Evolutionary conservation across 2,113 vertebrate species (phyloP), one percentile per base, ranked within the genome.

Genomic region (Atrichornis clamosus): DNA sequence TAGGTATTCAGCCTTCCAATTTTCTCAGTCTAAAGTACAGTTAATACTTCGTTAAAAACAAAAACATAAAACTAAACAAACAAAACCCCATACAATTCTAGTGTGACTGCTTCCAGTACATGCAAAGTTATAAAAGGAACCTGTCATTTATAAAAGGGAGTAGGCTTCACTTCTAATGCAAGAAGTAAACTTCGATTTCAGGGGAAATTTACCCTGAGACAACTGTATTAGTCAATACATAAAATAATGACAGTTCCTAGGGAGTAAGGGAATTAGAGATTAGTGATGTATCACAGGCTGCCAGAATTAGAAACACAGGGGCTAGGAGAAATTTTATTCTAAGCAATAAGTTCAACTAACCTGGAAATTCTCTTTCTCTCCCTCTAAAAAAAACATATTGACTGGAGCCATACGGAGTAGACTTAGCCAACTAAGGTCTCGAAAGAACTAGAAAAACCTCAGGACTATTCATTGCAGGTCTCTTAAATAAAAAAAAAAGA

Each of bases 201-300:
- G 96, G 83, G 95, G 76, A 97, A 96, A 97, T 96, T 96, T 96
- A 97, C 93, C 87, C 90, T 92, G 96, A 96, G 96, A 96, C 90
- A 94, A 96, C 93, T 95, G 77, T 94, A 94, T 96, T 96, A 96
- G 96, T 95, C 90, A 96, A 96, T 96, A 95, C 89, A 94, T 94
- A 96, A 96, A 97, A 96, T 96, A 97, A 96, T 96, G 95, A 96
- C 95, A 97, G 80, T 90, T 97, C 90, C 88, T 84, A 96, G 95
- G 92, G 92, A 96, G 96, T 90, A 94, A 84, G 88, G 92, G 96
- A 96, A 95, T 95, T 97, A 84, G 60, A 94, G 90, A 97, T 95
- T 93, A 93, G 92, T 96, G 93, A 96, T 95, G 88, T 94, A 96
- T 97, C 94, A 90, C 90, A 89, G 84, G 30, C 92, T 95, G 92